Percentiles rank a stretch among this genome's conserved stretches.
These are phyloP conservation scores for Microplitis deprimator DNA, from an alignment of 2,888 invertebrate species.

Conservation along the genomic window DNA sequence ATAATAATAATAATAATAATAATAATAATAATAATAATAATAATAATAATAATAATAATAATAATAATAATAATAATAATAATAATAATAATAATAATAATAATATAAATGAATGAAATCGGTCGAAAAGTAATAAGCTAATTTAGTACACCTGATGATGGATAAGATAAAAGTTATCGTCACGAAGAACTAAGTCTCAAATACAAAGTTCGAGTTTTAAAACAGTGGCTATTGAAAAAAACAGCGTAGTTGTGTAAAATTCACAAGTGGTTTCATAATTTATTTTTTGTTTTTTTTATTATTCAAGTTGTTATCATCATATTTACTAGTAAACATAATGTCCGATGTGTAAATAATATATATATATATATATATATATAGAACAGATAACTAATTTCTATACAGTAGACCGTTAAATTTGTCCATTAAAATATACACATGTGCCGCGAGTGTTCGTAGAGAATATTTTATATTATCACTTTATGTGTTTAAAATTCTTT, in stretches of 20 bases:
- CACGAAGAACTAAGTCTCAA: constrained; percentile 14
- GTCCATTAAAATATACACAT: background rate
- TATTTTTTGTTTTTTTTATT: constrained; percentile 19
- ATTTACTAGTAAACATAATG: background rate
- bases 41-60: background rate
- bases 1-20: background rate
- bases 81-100: background rate
- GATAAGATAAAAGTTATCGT: constrained; percentile 37
- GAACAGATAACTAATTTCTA: background rate
- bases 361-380: background rate
- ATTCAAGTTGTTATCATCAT: background rate
- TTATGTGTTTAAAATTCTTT: too few relatives aligned
- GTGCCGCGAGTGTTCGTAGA: background rate
- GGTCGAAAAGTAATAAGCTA: background rate
- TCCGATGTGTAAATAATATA: background rate
- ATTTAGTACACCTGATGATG: constrained; percentile 11
- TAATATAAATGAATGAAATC: background rate
- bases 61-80: background rate
- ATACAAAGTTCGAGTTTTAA: constrained; percentile 28
- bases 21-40: background rate
- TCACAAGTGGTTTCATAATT: constrained; percentile 3
- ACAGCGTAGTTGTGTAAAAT: constrained; percentile 9
- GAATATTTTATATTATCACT: background rate
- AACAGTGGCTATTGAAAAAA: background rate
- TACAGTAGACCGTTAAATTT: background rate